phyloP scores from a whole-genome alignment of 1,140 invertebrate species.

The Vanessa tameamea region DNA sequence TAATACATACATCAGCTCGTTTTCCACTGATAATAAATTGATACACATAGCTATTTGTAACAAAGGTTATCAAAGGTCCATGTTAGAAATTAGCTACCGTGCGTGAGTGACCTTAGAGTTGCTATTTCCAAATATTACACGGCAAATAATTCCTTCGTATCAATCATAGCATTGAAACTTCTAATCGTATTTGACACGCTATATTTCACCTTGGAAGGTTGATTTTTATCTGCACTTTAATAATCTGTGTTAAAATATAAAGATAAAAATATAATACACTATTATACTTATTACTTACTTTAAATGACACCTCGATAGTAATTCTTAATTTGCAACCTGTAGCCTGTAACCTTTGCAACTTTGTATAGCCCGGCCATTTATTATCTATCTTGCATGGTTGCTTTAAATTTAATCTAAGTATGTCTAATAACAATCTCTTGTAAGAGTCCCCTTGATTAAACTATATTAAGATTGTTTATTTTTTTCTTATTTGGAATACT shows the following conservation, averaged over 20 bases:
- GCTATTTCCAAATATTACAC: constrained; percentile 28
- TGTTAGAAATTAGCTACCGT: not conserved
- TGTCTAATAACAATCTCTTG: too few species aligned
- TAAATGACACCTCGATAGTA: not conserved
- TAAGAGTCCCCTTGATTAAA: too few species aligned
- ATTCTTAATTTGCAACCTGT: not conserved
- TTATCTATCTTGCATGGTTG: too few species aligned
- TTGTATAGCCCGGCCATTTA: too few species aligned
- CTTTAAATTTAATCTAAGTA: too few species aligned
- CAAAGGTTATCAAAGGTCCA: not conserved
- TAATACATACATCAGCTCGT: too few species aligned
- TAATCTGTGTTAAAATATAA: not conserved
- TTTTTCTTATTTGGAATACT: too few species aligned
- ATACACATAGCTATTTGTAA: too few species aligned
- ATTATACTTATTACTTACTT: not conserved
- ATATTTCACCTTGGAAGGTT: constrained; percentile 42
- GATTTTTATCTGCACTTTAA: constrained; percentile 22
- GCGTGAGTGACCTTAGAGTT: constrained; percentile 11
- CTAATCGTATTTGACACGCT: constrained; percentile 42
- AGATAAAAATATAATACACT: not conserved
- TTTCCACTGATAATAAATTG: too few species aligned
- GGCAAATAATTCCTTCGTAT: constrained; percentile 24
- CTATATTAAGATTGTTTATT: too few species aligned
- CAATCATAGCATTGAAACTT: constrained; percentile 36
- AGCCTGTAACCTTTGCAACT: too few species aligned